Percentiles rank a stretch among this genome's conserved stretches.
phyloP scores from a whole-genome alignment of 1,140 invertebrate genomes.

The Tetramorium parvispinum region DNA sequence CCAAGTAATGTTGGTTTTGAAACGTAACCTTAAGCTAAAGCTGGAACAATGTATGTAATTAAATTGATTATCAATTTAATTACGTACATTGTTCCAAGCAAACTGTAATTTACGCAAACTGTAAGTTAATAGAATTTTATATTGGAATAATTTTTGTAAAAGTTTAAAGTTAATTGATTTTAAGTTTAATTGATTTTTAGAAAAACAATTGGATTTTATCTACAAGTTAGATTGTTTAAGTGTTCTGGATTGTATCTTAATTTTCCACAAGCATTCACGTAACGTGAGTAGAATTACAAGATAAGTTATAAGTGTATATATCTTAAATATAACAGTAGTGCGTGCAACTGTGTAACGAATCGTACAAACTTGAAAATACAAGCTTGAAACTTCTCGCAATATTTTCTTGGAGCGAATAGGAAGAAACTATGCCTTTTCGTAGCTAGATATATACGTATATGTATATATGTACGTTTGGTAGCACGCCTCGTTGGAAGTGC shows the following conservation, averaged over 20 bases:
- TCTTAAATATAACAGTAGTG: not conserved
- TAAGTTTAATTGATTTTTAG: not conserved
- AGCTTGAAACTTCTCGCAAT: not conserved
- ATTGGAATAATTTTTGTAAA: not conserved
- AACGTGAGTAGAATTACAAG: not conserved
- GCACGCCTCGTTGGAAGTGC: conserved; percentile 49
- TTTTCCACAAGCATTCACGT: not conserved
- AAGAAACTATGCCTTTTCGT: conserved; percentile 28
- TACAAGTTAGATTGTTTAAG: not conserved
- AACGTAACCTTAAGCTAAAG: no score
- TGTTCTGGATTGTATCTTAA: not conserved
- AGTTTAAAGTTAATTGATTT: not conserved
- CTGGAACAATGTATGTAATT: no score
- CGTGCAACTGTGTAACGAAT: conserved; percentile 6
- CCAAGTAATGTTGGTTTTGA: no score
- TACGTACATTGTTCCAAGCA: no score
- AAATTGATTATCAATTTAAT: no score
- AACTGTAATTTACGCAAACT: no score
- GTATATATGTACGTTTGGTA: not conserved
- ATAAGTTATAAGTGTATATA: not conserved
- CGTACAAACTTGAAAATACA: conserved; percentile 1
- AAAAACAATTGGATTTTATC: not conserved
- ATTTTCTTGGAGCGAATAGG: conserved; percentile 5
- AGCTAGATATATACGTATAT: not conserved
- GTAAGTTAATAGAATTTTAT: conserved; percentile 9